A percentile compares a stretch with the other conserved stretches of the same genome.
Conservation (phyloP, 2,797 vertebrate species). For the Pangasius mekongensis region DNA sequence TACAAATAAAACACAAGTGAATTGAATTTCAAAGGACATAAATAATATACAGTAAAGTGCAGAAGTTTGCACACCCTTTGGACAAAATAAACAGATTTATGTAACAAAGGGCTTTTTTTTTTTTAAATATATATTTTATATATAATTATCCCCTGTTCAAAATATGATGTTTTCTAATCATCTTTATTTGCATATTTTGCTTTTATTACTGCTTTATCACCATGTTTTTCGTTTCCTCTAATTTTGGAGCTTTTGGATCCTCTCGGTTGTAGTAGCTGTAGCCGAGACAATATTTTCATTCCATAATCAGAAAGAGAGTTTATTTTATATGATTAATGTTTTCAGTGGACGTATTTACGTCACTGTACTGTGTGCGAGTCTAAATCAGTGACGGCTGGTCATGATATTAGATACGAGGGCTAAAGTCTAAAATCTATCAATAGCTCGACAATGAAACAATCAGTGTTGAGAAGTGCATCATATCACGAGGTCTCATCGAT, state of each 20-base stretch:
- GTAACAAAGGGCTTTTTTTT: not conserved
- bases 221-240: not conserved
- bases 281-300: not conserved
- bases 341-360: not conserved
- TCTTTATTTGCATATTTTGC: not conserved
- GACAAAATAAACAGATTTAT: constrained; percentile 29
- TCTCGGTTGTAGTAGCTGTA: not conserved
- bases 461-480: not conserved
- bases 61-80: constrained; percentile 7
- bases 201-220: not conserved
- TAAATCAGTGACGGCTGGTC: not conserved
- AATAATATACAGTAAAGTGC: constrained; percentile 10
- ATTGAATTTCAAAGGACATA: constrained; percentile 28
- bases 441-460: not conserved
- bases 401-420: not conserved
- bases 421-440: not conserved
- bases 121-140: not conserved
- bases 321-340: not conserved
- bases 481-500: not conserved
- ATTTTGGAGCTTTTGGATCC: not conserved
- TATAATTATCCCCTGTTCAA: not conserved
- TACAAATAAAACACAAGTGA: constrained; percentile 57
- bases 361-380: too few relatives aligned
- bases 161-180: not conserved
- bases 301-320: not conserved